These are phyloP conservation scores for Noctua janthina DNA, from an alignment of 2,888 invertebrate species.

Conservation along the genomic window DNA sequence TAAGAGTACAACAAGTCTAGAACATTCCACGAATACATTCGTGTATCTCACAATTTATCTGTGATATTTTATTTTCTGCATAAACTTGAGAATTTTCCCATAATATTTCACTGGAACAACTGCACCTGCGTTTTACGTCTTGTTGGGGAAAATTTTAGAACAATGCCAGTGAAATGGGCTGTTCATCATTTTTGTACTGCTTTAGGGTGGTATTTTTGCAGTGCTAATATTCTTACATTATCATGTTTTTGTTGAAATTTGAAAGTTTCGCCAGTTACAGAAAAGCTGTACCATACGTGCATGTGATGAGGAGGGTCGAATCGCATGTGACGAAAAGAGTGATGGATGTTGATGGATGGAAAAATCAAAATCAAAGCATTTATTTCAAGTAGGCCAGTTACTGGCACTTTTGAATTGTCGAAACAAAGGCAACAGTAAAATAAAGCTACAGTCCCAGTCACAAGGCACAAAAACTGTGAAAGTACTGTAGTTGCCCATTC, in stretches of 20 bases:
- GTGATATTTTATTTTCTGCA: slow-evolving; percentile 69
- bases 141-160: slow-evolving; percentile 63
- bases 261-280: too few relatives aligned
- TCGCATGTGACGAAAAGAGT: too few relatives aligned
- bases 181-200: slow-evolving; percentile 43
- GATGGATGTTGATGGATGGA: too few relatives aligned
- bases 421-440: too few relatives aligned
- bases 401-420: too few relatives aligned
- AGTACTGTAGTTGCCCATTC: too few relatives aligned
- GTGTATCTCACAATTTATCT: slow-evolving; percentile 66
- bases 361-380: too few relatives aligned
- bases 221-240: slow-evolving; percentile 1
- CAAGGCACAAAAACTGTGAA: too few relatives aligned
- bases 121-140: slow-evolving; percentile 72
- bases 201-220: slow-evolving; percentile 6
- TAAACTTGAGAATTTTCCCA: slow-evolving; percentile 71
- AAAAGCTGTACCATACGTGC: too few relatives aligned
- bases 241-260: not conserved
- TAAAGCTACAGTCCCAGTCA: too few relatives aligned
- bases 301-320: too few relatives aligned
- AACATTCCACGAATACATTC: slow-evolving; percentile 50
- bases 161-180: slow-evolving; percentile 50
- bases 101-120: slow-evolving; percentile 73
- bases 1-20: slow-evolving; percentile 42
- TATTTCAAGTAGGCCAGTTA: too few relatives aligned